Evolutionary conservation across 2,113 vertebrate genomes (phyloP), one percentile per base, ranked within the genome.

Genomic region (Sphaerodactylus townsendi): DNA sequence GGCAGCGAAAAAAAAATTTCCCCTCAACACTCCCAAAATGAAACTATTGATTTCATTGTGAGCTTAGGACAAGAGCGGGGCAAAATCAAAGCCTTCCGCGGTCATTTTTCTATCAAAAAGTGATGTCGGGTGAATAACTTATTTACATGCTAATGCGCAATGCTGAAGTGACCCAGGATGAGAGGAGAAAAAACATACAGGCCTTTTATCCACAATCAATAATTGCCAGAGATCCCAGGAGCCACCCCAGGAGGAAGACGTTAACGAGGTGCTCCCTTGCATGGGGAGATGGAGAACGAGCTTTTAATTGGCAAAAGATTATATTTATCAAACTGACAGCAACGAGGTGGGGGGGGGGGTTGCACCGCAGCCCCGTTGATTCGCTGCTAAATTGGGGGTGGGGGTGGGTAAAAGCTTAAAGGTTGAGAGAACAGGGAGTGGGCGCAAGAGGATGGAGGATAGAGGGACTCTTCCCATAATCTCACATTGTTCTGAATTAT

Each of bases 241-340:
- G 96, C 95, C 95, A 96, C 96, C 97, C 96, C 94, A 93, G 96
- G 95, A 97, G 95, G 97, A 95, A 90, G 94, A 95, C 92, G 96
- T 97, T 97, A 97, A 98, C 97, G 97, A 98, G 97, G 97, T 95
- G 87, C 93, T 83, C 94, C 95, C 95, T 97, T 96, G 97, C 95
- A 79, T 95, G 95, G 96, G 97, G 97, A 95, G 95, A 96, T 96
- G 96, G 98, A 95, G 97, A 97, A 98, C 95, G 97, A 97, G 97
- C 95, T 97, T 98, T 98, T 98, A 98, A 98, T 98, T 98, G 97
- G 96, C 96, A 97, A 98, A 97, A 98, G 96, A 96, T 98, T 98
- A 97, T 97, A 98, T 98, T 98, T 98, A 98, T 98, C 97, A 97
- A 96, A 92, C 95, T 98, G 98, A 97, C 97, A 97, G 97, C 93